Conservation (phyloP, 2,888 invertebrate species). For the Shargacucullia verbasci region DNA sequence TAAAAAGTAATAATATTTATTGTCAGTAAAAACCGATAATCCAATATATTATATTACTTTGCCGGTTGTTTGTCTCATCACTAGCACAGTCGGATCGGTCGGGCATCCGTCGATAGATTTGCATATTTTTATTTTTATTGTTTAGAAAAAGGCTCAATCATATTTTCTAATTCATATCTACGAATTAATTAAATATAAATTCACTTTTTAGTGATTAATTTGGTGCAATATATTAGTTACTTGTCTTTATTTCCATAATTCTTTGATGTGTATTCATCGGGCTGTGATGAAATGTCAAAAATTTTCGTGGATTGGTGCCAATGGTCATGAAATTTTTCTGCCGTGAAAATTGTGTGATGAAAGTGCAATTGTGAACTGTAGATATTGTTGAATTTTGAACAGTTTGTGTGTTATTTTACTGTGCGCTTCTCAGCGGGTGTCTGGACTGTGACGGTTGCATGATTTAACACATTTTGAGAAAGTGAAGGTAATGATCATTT, state of each 20-base stretch:
- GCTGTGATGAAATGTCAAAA: slow-evolving; percentile 84
- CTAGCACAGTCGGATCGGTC: too few relatives aligned
- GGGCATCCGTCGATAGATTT: slow-evolving; percentile 46
- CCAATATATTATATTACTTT: too few relatives aligned
- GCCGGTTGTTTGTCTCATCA: too few relatives aligned
- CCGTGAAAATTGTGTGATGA: slow-evolving; percentile 74
- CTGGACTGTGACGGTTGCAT: slow-evolving; percentile 68
- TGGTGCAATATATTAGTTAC: slow-evolving; percentile 10
- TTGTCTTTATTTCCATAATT: slow-evolving; percentile 35
- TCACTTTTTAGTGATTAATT: slow-evolving; percentile 29
- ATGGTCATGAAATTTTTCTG: slow-evolving; percentile 75
- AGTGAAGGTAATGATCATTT: slow-evolving; percentile 75
- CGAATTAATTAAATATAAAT: slow-evolving; percentile 17
- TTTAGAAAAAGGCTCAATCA: slow-evolving; percentile 41
- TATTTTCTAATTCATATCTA: slow-evolving; percentile 29
- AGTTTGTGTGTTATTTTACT: slow-evolving; percentile 53
- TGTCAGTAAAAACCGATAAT: too few relatives aligned
- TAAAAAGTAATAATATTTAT: too few relatives aligned
- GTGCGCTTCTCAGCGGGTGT: slow-evolving; percentile 42
- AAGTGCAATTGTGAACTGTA: slow-evolving; percentile 67
- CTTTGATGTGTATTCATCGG: slow-evolving; percentile 60
- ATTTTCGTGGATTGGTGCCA: slow-evolving; percentile 84
- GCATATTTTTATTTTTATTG: slow-evolving; percentile 64
- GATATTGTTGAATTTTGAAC: slow-evolving; percentile 57
- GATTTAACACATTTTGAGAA: slow-evolving; percentile 76